Conservation (phyloP, 2,888 invertebrate genomes). For the Temnothorax rugatulus region DNA sequence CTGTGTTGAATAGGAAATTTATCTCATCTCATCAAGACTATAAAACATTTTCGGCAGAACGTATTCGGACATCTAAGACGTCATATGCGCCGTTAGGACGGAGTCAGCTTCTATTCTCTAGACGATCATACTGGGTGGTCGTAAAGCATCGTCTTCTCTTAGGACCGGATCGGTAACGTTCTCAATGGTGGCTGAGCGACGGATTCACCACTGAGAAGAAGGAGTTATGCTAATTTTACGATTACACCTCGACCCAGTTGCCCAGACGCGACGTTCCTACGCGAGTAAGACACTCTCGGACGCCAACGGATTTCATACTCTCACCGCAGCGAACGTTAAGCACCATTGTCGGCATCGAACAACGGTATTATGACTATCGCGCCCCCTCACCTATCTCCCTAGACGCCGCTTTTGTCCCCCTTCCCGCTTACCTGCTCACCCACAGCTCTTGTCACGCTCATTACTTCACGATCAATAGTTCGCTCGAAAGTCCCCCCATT, state of each 20-base stretch:
- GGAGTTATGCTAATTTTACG: conserved; percentile 81
- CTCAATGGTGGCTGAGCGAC: conserved; percentile 59
- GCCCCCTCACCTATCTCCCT: conserved; percentile 37
- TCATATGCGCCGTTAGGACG: conserved; percentile 13
- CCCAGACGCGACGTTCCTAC: conserved; percentile 69
- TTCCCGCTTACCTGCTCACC: conserved; percentile 46
- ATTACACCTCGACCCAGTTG: conserved; percentile 78
- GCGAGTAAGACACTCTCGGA: conserved; percentile 63
- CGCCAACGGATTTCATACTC: conserved; percentile 70
- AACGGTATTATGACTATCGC: conserved; percentile 67
- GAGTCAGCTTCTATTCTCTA: conserved; percentile 31
- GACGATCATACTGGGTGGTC: conserved; percentile 60
- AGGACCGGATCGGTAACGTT: conserved; percentile 47
- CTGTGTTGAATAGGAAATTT: neutral
- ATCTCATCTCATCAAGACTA: neutral
- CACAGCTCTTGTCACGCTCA: conserved; percentile 69
- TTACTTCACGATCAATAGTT: conserved; percentile 73
- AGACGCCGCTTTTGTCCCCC: conserved; percentile 38
- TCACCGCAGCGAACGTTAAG: conserved; percentile 64
- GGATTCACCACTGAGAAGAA: conserved; percentile 63
- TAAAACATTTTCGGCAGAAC: conserved; percentile 12
- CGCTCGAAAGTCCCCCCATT: conserved; percentile 30
- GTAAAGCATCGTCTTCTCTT: conserved; percentile 58
- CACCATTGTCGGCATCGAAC: conserved; percentile 65
- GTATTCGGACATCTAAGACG: conserved; percentile 20